Base-by-base conservation (phyloP, 2,113 vertebrate genomes). In the Lamprotornis superbus region DNA sequence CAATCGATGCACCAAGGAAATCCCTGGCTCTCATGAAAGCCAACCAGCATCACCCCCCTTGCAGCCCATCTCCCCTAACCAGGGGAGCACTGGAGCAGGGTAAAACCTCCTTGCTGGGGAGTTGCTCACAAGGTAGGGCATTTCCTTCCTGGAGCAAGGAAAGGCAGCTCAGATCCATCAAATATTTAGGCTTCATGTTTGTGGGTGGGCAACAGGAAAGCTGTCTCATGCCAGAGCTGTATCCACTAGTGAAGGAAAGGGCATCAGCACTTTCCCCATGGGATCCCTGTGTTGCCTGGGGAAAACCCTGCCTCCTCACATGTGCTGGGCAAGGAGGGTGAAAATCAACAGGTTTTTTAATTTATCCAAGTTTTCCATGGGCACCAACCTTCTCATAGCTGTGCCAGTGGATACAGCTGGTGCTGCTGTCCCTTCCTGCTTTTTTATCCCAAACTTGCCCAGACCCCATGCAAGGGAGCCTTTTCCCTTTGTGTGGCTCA, bases 191-290 rank as follows among this genome's bases (percentile, higher is more conserved):
- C 9, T 92, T 75, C 0, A 0, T 57, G 63, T 84, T 90, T 27
- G 11, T 61, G 49, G 28, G 22, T 73, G 17, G 33, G 69, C 1
- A 2, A 20, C 55, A 52, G 49, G 60, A 24, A 74, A 82, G 55
- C 42, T 4, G 20, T 1, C 6, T 39, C 14, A 0, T 35, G 35
- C 39, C 53, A 39, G 70, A 2, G 9, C 30, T 65, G 57, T 21
- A 25, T 24, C 55, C 10, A 0, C 14, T 24, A 5, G 37, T 5
- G 68, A 14, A 18, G 42, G 56, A 46, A 35, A 80, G 25, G 56
- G 30, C 0, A 0, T 44, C 0, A 0, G 33, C 0, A 1, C 24
- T 69, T 93, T 53, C 23, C 53, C 24, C 0, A 0, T 5, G 44
- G 49, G 23, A 60, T 49, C 23, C 23, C 33, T 4, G 1, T 5